Percentiles rank a stretch among this genome's conserved stretches.
Conservation (phyloP, 2,888 invertebrate species). For the Plebejus melissa region DNA sequence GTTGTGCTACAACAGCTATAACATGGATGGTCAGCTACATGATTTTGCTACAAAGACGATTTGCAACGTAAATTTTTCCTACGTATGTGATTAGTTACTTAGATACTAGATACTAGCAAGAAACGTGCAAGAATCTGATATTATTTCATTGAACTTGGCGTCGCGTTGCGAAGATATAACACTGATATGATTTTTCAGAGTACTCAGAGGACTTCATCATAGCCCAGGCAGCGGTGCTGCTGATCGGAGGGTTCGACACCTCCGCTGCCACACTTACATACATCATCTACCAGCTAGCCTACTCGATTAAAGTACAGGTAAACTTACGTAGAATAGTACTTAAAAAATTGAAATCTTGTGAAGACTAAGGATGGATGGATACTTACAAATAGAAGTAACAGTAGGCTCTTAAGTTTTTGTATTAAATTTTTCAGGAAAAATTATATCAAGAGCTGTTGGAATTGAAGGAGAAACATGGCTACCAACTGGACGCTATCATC, state of each 20-base stretch:
- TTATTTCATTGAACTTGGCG: too few relatives aligned
- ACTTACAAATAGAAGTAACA: too few relatives aligned
- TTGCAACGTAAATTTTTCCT: neutral
- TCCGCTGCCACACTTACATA: slow-evolving; percentile 34
- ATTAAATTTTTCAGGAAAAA: slow-evolving; percentile 38
- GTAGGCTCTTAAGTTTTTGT: neutral
- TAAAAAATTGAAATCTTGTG: too few relatives aligned
- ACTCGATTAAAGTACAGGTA: slow-evolving; percentile 37
- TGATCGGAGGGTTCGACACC: slow-evolving; percentile 38
- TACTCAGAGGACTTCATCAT: slow-evolving; percentile 35
- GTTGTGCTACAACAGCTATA: neutral
- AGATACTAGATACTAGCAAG: too few relatives aligned
- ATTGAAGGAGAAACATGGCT: slow-evolving; percentile 34
- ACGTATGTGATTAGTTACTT: too few relatives aligned
- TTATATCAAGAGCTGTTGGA: slow-evolving; percentile 39
- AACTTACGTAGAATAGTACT: too few relatives aligned
- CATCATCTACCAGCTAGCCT: slow-evolving; percentile 35
- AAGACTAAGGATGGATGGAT: too few relatives aligned
- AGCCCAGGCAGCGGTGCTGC: slow-evolving; percentile 37
- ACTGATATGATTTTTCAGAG: slow-evolving; percentile 29
- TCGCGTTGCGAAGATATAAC: neutral
- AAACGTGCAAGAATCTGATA: too few relatives aligned
- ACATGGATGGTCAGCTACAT: neutral
- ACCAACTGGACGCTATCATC: slow-evolving; percentile 35
- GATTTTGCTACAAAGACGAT: neutral